Conservation (phyloP, 2,797 vertebrate genomes). For the Falco concolor region DNA sequence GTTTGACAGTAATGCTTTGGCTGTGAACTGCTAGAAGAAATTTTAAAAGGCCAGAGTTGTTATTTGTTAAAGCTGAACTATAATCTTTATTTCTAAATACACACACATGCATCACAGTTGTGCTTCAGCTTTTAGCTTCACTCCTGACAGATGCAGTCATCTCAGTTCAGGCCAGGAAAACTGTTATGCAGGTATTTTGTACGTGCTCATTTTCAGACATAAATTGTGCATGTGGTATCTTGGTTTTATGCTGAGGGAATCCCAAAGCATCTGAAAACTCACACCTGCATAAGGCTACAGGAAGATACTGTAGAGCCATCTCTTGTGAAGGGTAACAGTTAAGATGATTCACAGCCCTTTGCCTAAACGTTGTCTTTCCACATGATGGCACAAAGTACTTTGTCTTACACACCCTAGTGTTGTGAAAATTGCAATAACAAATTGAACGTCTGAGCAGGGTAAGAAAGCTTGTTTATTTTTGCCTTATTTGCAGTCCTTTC, state of each 20-base stretch:
- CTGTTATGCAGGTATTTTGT: not conserved
- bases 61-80: not conserved
- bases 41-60: not conserved
- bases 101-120: not conserved
- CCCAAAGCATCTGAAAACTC: not conserved
- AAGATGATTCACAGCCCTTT: not conserved
- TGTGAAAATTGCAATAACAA: not conserved
- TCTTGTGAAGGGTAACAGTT: not conserved
- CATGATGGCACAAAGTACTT: fast-evolving
- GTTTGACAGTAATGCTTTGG: not conserved
- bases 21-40: not conserved
- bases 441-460: not conserved
- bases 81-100: not conserved
- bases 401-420: not conserved
- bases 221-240: fast-evolving
- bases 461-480: not conserved
- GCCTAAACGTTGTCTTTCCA: not conserved
- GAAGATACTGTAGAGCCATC: not conserved
- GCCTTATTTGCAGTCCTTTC: not conserved
- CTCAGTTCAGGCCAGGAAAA: not conserved
- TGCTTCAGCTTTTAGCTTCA: not conserved
- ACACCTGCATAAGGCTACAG: fast-evolving
- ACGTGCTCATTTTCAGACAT: not conserved
- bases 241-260: not conserved
- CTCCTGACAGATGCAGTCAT: fast-evolving